A percentile compares a stretch with the other conserved stretches of the same genome.
Evolutionary conservation across 2,797 vertebrate species (phyloP).

Genomic region (Dipus sagitta): DNA sequence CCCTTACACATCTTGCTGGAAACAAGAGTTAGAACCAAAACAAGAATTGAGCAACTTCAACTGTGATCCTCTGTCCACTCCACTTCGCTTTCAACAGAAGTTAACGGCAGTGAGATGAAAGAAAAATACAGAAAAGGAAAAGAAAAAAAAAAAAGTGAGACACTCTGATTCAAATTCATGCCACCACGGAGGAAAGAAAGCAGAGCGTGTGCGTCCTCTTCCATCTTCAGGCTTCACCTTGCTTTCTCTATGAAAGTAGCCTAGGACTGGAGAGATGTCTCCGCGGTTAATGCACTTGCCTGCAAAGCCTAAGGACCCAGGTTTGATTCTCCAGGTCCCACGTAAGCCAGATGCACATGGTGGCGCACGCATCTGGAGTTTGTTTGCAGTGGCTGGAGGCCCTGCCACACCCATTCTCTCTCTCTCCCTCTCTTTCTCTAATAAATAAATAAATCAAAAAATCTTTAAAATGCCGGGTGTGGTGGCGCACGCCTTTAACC

Average conservation of each 20-base stretch:
- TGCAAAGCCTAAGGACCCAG: too few species aligned
- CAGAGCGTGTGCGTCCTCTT: background rate
- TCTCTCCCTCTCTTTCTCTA: too few species aligned
- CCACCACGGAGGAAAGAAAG: background rate
- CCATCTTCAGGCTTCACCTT: background rate
- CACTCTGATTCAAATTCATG: background rate
- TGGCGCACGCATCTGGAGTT: too few species aligned
- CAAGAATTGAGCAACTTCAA: background rate
- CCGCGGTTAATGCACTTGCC: too few species aligned
- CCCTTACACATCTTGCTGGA: conserved; percentile 14
- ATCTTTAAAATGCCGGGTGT: too few species aligned
- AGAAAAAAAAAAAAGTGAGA: background rate
- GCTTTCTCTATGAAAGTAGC: background rate
- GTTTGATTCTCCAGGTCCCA: too few species aligned
- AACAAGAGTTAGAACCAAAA: background rate
- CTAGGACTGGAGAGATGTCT: too few species aligned
- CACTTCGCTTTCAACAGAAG: background rate
- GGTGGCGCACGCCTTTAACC: too few species aligned
- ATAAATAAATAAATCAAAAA: too few species aligned
- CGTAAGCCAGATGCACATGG: too few species aligned
- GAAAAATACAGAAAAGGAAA: background rate
- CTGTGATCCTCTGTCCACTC: background rate
- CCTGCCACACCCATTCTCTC: too few species aligned
- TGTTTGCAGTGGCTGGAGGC: too few species aligned
- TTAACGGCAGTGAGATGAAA: background rate